These are phyloP conservation scores for Haliclona indistincta DNA, from an alignment of 37 sponge, comb jelly and placozoan genomes.

Conservation along the genomic window DNA sequence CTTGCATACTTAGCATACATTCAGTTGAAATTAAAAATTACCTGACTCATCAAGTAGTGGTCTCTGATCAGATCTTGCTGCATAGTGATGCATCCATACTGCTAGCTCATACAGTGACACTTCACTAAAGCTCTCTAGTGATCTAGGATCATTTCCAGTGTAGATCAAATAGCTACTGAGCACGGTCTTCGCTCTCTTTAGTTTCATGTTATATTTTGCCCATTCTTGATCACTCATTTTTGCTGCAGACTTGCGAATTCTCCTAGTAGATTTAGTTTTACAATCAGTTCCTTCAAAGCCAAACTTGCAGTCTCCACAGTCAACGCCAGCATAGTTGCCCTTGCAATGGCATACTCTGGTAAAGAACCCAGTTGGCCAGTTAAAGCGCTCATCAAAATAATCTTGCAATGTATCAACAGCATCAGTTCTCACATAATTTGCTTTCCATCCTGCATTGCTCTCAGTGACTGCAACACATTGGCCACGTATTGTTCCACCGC, in stretches of 20 bases:
- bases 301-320: constrained; percentile 56
- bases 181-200: constrained; percentile 9
- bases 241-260: constrained; percentile 24
- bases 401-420: no score
- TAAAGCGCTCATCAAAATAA: constrained; percentile 40
- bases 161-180: neutral
- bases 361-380: constrained; percentile 54
- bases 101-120: constrained; percentile 38
- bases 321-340: constrained; percentile 49
- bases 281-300: constrained; percentile 52
- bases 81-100: constrained; percentile 60
- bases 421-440: no score
- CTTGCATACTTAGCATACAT: no score
- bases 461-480: no score
- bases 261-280: neutral
- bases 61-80: no score
- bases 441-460: no score
- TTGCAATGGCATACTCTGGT: constrained; percentile 48
- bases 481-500: no score
- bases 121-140: no score
- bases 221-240: constrained; percentile 29
- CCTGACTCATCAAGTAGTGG: no score
- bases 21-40: no score
- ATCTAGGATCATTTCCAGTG: no score
- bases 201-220: constrained; percentile 17